Conservation (phyloP, 2,888 invertebrate species). For the Taenaris catops region DNA sequence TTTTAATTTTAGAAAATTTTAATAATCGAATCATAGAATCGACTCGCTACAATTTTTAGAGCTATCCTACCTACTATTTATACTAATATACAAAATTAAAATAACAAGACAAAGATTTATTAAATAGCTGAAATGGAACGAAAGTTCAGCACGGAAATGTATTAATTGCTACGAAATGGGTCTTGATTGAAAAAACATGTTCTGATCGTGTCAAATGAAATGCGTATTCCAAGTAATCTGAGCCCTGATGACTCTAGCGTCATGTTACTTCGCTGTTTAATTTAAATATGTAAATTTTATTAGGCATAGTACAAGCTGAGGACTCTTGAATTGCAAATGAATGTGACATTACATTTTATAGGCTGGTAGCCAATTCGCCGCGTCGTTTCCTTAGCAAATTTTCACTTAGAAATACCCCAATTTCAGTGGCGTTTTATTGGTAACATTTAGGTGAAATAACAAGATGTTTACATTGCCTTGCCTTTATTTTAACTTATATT, state of each 20-base stretch:
- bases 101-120: too few species aligned
- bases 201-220: conserved; percentile 18
- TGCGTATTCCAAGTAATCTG: conserved; percentile 48
- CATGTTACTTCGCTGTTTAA: conserved; percentile 78
- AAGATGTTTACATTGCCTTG: conserved; percentile 31
- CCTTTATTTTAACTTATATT: conserved; percentile 3
- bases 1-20: too few species aligned
- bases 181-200: conserved; percentile 16
- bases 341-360: conserved; percentile 77
- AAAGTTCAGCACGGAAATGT: neutral
- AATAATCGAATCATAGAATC: too few species aligned
- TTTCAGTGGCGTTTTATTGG: conserved; percentile 50
- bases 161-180: conserved; percentile 8
- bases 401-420: conserved; percentile 60
- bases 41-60: too few species aligned
- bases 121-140: too few species aligned
- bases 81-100: too few species aligned
- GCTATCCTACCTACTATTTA: too few species aligned
- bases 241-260: conserved; percentile 60
- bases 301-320: conserved; percentile 76
- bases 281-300: conserved; percentile 80
- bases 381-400: conserved; percentile 70
- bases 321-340: conserved; percentile 78
- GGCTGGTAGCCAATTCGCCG: conserved; percentile 75
- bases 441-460: conserved; percentile 23